Evolutionary conservation across 2,113 vertebrate genomes (phyloP).

Genomic region (Mungos mungo): DNA sequence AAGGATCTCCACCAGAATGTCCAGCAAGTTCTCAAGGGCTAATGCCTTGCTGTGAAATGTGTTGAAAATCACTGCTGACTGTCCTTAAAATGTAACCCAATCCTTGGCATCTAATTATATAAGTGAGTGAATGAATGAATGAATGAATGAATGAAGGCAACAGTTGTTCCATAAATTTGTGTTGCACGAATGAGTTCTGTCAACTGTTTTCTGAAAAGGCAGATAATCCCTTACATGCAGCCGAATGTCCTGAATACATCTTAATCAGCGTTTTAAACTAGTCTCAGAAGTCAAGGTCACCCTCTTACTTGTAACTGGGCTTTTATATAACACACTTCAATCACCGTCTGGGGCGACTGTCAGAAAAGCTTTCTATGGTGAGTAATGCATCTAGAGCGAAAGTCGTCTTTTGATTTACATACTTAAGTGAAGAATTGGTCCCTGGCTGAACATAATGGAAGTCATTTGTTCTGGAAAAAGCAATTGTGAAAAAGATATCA

Average conservation of each 20-base stretch:
- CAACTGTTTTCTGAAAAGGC: conserved; percentile 5
- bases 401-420: conserved; percentile 59
- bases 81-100: neutral
- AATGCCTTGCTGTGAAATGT: neutral
- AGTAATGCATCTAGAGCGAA: neutral
- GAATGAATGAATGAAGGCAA: neutral
- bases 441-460: conserved; percentile 58
- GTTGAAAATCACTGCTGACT: neutral
- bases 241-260: neutral
- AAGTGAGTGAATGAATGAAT: neutral
- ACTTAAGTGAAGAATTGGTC: conserved; percentile 44
- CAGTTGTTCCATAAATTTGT: neutral
- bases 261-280: neutral
- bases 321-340: neutral
- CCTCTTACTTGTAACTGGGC: neutral
- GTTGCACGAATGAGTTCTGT: neutral
- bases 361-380: conserved; percentile 38
- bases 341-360: neutral
- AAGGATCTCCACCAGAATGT: neutral
- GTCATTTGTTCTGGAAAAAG: conserved; percentile 62
- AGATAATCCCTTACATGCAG: neutral
- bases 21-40: neutral
- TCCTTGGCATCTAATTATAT: neutral
- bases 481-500: conserved; percentile 55
- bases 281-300: conserved; percentile 8